Conservation (phyloP, 2,797 vertebrate species). For the Steatocranus sp. region DNA sequence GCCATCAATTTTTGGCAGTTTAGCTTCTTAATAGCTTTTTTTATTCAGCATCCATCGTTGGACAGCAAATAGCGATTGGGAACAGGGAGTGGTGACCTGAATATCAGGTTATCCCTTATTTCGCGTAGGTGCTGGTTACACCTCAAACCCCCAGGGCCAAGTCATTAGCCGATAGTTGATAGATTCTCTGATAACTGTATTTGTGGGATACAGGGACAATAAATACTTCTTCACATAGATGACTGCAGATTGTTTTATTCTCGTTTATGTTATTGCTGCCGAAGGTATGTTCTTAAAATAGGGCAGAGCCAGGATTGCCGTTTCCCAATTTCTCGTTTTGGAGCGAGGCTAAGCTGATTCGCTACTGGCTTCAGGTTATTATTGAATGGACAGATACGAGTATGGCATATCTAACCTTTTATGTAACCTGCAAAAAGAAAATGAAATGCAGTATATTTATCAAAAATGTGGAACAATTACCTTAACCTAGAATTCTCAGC, state of each 20-base stretch:
- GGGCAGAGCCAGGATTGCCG: not conserved
- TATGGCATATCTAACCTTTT: not conserved
- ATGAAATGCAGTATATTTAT: not conserved
- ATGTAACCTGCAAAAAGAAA: not conserved
- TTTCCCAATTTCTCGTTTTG: not conserved
- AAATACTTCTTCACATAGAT: not conserved
- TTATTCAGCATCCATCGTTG: not conserved
- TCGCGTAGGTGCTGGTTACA: not conserved
- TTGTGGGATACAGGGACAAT: not conserved
- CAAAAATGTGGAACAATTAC: not conserved
- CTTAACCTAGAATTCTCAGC: conserved; percentile 4
- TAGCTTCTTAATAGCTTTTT: not conserved
- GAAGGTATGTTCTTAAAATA: not conserved
- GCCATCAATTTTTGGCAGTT: not conserved
- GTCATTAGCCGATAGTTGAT: not conserved
- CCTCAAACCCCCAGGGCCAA: not conserved
- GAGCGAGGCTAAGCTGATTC: not conserved
- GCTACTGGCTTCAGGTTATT: not conserved
- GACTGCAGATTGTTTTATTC: not conserved
- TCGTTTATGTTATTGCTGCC: not conserved
- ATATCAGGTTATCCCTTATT: not conserved
- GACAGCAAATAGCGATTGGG: not conserved
- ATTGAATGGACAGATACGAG: not conserved
- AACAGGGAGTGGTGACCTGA: not conserved
- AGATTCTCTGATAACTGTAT: not conserved